These are phyloP conservation scores for Tragelaphus scriptus DNA, from an alignment of 2,113 vertebrate genomes.

Conservation along the genomic window DNA sequence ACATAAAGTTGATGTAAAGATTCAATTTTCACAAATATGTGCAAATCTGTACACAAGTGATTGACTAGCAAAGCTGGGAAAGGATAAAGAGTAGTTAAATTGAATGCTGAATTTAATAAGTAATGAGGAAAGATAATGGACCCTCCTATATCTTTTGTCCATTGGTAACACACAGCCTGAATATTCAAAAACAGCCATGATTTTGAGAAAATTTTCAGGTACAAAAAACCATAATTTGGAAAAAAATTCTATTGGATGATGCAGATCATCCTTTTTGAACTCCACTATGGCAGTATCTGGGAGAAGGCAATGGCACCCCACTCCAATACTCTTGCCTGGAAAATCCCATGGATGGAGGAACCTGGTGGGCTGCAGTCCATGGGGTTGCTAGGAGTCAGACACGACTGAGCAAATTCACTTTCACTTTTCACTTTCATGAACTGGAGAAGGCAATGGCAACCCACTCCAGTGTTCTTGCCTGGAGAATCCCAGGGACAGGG, in stretches of 20 bases:
- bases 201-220: neutral
- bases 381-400: too few species aligned
- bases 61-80: neutral
- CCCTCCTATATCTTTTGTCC: neutral
- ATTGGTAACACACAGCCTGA: neutral
- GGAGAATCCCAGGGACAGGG: too few species aligned
- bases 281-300: neutral
- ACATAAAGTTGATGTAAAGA: neutral
- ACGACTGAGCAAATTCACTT: too few species aligned
- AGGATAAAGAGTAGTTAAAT: neutral
- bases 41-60: neutral
- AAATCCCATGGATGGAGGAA: too few species aligned
- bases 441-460: too few species aligned
- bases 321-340: too few species aligned
- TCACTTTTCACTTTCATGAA: too few species aligned
- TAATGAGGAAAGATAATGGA: too few species aligned
- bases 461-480: too few species aligned
- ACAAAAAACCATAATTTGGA: neutral
- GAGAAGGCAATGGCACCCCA: too few species aligned
- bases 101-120: neutral
- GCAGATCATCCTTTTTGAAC: neutral
- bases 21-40: neutral
- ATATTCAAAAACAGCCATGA: neutral
- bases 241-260: neutral
- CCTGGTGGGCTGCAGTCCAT: too few species aligned